Percentiles rank a stretch among this genome's conserved stretches.
These are phyloP conservation scores for Cataglyphis cursor DNA, from an alignment of 2,888 invertebrate species.

Conservation along the genomic window DNA sequence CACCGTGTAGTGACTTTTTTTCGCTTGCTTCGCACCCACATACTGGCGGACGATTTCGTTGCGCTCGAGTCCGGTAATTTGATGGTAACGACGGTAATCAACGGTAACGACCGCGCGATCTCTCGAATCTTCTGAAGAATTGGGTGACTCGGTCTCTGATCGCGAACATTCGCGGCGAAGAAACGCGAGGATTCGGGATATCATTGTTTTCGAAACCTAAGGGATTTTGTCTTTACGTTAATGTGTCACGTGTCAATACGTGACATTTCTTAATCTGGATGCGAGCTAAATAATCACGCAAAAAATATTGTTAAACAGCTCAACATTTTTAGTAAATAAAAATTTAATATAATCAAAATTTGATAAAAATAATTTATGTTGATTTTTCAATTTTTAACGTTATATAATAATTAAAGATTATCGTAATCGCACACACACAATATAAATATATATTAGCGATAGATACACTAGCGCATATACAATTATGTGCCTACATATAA, in stretches of 20 bases:
- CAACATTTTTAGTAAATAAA: not conserved
- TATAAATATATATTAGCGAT: not conserved
- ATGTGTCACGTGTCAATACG: not conserved
- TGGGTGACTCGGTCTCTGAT: conserved; percentile 62
- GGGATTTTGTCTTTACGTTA: not conserved
- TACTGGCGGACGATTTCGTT: conserved; percentile 61
- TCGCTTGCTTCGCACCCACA: conserved; percentile 35
- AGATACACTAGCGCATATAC: not conserved
- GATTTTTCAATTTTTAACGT: not conserved
- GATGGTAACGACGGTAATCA: conserved; percentile 75
- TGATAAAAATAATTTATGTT: not conserved
- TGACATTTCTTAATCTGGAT: not conserved
- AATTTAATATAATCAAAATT: not conserved
- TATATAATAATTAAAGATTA: not conserved
- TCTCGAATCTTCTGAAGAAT: conserved; percentile 53
- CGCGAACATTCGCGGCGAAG: conserved; percentile 1
- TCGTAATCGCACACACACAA: not conserved
- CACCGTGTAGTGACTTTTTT: conserved; percentile 38
- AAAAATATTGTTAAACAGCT: not conserved
- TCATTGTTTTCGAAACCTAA: conserved; percentile 7
- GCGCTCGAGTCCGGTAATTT: conserved; percentile 67
- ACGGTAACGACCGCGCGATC: conserved; percentile 68
- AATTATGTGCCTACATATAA: not conserved
- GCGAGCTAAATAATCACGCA: not conserved
- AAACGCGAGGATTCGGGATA: not conserved